Percentiles rank a stretch among this genome's conserved stretches.
Conservation (phyloP, 2,797 vertebrate species). For the Pantherophis vulpinus region DNA sequence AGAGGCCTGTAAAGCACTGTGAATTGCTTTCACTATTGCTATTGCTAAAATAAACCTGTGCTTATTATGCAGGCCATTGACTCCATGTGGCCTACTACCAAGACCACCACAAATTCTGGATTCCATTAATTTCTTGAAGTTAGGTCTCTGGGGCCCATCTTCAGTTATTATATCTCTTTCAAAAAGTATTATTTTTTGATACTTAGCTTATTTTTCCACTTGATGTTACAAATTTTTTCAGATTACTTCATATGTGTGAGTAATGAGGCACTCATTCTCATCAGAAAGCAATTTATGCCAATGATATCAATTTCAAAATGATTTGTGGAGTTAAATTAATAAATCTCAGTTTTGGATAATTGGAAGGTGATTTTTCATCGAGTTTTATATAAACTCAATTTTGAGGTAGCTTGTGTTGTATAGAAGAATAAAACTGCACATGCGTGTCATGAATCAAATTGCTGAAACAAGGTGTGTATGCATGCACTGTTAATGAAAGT, state of each 20-base stretch:
- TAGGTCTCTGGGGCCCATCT: neutral
- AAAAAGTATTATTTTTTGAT: neutral
- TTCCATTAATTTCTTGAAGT: neutral
- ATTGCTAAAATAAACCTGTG: neutral
- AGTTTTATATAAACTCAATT: slow-evolving; percentile 26
- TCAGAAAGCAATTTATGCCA: slow-evolving; percentile 30
- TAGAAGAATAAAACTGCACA: slow-evolving; percentile 11
- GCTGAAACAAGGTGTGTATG: neutral
- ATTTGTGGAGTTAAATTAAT: slow-evolving; percentile 36
- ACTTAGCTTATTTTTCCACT: slow-evolving; percentile 4
- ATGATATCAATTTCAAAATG: slow-evolving; percentile 23
- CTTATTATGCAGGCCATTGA: neutral
- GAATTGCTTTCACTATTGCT: neutral
- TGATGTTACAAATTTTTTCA: slow-evolving; percentile 10
- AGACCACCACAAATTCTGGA: neutral
- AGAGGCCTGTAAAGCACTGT: neutral
- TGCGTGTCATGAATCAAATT: neutral
- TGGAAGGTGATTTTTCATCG: slow-evolving; percentile 29
- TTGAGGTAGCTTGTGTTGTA: slow-evolving; percentile 4
- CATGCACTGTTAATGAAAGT: neutral
- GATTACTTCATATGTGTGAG: slow-evolving; percentile 23
- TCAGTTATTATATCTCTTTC: neutral
- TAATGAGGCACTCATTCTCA: slow-evolving; percentile 20
- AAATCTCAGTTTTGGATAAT: slow-evolving; percentile 29
- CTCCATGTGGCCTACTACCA: neutral